Conservation (phyloP, 1,140 invertebrate genomes). For the Eciton burchellii region DNA sequence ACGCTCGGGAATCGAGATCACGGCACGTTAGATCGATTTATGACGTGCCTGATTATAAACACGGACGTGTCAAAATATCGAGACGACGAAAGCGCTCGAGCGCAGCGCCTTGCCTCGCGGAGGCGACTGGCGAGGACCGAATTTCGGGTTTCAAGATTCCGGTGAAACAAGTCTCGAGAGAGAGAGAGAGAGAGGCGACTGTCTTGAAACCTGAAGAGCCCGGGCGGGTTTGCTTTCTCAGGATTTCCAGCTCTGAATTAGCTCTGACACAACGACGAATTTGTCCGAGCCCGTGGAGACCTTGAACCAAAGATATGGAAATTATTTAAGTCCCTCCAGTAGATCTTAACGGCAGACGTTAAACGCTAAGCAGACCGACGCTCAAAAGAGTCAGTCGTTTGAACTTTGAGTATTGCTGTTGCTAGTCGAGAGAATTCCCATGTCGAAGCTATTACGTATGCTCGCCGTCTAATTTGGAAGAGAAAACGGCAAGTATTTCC, state of each 20-base stretch:
- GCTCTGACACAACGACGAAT: conserved; percentile 15
- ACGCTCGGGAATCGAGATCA: background rate
- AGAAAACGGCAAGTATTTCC: conserved; percentile 2
- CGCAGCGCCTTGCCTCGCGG: background rate
- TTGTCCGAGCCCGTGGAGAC: background rate
- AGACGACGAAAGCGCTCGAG: background rate
- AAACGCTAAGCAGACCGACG: conserved; percentile 16
- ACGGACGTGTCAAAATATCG: background rate
- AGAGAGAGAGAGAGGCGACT: no score
- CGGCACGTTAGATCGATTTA: background rate
- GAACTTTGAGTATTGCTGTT: background rate
- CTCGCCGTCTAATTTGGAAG: background rate
- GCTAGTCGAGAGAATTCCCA: background rate
- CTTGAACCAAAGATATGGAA: background rate
- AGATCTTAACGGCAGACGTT: background rate
- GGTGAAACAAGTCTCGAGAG: background rate
- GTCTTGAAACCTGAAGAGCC: conserved; percentile 2
- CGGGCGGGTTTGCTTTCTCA: background rate
- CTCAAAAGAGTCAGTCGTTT: conserved; percentile 13
- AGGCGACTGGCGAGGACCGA: background rate
- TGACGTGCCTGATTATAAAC: background rate
- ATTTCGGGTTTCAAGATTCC: background rate
- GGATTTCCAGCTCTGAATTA: background rate
- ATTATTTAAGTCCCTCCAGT: conserved; percentile 27
- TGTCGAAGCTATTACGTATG: conserved; percentile 24